Evolutionary conservation across 2,113 vertebrate species (phyloP), one percentile per base, ranked within the genome.

Genomic region (Urocitellus parryii): DNA sequence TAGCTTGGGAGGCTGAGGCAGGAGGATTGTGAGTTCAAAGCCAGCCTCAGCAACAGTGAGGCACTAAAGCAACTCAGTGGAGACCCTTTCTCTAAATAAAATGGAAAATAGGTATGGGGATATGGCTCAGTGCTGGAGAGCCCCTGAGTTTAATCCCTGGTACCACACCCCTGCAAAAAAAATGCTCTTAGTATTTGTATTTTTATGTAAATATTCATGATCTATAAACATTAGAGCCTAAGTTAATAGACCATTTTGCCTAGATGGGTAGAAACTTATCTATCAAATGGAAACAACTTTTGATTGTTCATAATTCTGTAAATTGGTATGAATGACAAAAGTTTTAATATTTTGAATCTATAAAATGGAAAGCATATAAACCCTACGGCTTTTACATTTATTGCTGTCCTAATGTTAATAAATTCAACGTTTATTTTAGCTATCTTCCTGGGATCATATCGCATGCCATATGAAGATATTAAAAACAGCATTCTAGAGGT

Each of bases 381-480:
- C 81, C 37, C 77, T 87, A 90, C 6, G 2, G 51, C 13, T 84
- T 80, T 84, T 72, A 76, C 29, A 51, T 79, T 81, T 85, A 17
- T 25, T 94, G 22, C 13, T 88, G 1, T 39, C 92, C 14, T 72
- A 2, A 42, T 25, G 98, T 74, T 97, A 97, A 97, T 94, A 77
- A 48, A 92, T 88, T 96, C 94, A 98, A 63, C 81, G 70, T 98
- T 97, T 96, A 97, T 98, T 99, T 97, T 98, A 99, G 99, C 99
- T 96, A 99, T 99, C 98, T 99, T 99, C 98, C 98, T 99, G 97
- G 99, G 99, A 97, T 99, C 99, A 87, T 99, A 99, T 98, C 99
- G 99, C 94, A 99, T 99, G 99, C 99, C 99, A 98, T 99, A 99
- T 89, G 99, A 99, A 98, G 99, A 99, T 98, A 99, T 99, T 97